These are phyloP conservation scores for Antigone vipio DNA, from an alignment of 2,113 vertebrate genomes.

Conservation along the genomic window DNA sequence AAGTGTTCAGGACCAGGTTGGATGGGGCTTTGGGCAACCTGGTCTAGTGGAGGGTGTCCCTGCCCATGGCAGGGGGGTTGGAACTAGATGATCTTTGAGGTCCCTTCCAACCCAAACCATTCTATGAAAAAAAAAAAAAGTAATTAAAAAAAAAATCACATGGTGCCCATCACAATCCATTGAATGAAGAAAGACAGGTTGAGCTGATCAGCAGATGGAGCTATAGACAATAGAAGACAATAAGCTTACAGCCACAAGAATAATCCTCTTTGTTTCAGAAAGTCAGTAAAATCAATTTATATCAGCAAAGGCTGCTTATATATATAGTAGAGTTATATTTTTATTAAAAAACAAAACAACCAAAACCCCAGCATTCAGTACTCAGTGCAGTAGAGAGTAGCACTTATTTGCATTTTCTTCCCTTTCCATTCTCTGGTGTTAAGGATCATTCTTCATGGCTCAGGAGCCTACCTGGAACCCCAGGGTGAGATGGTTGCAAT, in stretches of 20 bases:
- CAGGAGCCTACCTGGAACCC: background rate
- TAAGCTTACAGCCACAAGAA: background rate
- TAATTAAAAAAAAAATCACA: too few species aligned
- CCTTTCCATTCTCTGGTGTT: background rate
- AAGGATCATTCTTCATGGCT: background rate
- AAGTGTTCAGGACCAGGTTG: too few species aligned
- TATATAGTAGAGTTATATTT: background rate
- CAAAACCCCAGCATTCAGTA: background rate
- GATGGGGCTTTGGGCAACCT: too few species aligned
- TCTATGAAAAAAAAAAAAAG: too few species aligned
- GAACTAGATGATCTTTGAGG: too few species aligned
- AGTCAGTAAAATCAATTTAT: background rate
- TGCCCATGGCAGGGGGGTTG: too few species aligned
- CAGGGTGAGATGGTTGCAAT: background rate
- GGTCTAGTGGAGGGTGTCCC: too few species aligned
- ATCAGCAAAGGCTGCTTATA: background rate
- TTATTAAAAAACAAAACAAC: background rate
- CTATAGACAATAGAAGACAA: background rate
- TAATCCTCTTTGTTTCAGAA: background rate
- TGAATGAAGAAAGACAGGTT: background rate
- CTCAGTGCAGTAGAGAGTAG: background rate
- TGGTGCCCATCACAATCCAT: background rate
- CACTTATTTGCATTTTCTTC: background rate
- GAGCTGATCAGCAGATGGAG: background rate
- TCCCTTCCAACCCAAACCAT: too few species aligned